Evolutionary conservation across 92 coral and sea anemone genomes (phyloP).

Genomic region (Palythoa grandiflora): DNA sequence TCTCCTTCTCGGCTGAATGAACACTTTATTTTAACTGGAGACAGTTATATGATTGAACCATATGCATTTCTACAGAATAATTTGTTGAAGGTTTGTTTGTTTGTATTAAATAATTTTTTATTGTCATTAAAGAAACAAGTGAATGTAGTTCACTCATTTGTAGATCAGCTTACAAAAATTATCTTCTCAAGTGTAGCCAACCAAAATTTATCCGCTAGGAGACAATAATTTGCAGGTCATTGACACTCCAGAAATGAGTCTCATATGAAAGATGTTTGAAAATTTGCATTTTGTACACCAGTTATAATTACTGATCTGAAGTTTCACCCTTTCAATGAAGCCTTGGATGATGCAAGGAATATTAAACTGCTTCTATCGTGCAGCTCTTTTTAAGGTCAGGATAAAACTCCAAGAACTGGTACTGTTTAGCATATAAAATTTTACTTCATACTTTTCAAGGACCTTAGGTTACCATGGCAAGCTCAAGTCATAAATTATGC

Average conservation of each 20-base stretch:
- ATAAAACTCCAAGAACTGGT: background rate
- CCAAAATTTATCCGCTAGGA: slow-evolving; percentile 9
- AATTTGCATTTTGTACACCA: slow-evolving; percentile 29
- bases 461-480: slow-evolving; percentile 45
- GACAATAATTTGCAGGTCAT: slow-evolving; percentile 28
- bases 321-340: background rate
- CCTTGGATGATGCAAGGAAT: background rate
- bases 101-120: background rate
- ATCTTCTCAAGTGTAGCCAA: slow-evolving; percentile 12
- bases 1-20: background rate
- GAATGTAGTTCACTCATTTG: background rate
- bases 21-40: background rate
- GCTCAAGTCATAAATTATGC: slow-evolving; percentile 31
- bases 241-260: slow-evolving; percentile 20
- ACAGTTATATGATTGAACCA: background rate
- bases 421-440: background rate
- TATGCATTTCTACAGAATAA: background rate
- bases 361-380: background rate
- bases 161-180: slow-evolving; percentile 29
- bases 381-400: slow-evolving; percentile 2
- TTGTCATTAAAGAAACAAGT: background rate
- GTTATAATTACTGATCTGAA: background rate
- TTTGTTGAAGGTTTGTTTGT: slow-evolving; percentile 2
- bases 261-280: background rate
- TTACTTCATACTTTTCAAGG: slow-evolving; percentile 42